Percentiles rank a stretch among this genome's conserved stretches.
These are phyloP conservation scores for Galerucella calmariensis DNA, from an alignment of 2,888 invertebrate genomes.

Conservation along the genomic window DNA sequence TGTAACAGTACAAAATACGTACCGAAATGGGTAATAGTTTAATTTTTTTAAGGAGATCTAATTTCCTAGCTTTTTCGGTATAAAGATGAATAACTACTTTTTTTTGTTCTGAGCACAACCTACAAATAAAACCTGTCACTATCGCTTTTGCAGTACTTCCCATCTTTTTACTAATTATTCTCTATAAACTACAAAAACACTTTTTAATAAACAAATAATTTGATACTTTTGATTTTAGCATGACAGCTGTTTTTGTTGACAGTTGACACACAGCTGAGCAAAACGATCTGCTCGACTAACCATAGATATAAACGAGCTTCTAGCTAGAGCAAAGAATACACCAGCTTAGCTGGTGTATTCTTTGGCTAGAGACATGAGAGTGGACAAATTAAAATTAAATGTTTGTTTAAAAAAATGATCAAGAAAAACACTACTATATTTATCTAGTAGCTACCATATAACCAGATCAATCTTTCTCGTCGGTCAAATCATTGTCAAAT, in stretches of 20 bases:
- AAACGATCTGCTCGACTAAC: no score
- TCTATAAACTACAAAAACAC: not conserved
- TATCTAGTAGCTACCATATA: no score
- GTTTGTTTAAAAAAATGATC: no score
- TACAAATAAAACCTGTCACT: conserved; percentile 85
- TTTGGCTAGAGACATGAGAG: no score
- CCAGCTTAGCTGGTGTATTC: no score
- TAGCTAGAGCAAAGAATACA: no score
- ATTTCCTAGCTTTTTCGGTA: conserved; percentile 80
- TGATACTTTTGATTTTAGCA: not conserved
- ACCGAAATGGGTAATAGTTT: conserved; percentile 85
- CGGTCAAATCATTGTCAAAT: no score
- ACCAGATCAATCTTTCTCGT: no score
- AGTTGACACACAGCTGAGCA: not conserved
- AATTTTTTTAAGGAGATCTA: conserved; percentile 82
- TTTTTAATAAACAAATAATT: not conserved
- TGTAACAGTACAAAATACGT: conserved; percentile 57
- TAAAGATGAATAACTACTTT: conserved; percentile 85
- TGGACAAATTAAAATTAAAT: no score
- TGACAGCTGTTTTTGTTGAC: not conserved
- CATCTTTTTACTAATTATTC: conserved; percentile 67
- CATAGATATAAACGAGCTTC: no score
- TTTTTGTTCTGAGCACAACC: conserved; percentile 88
- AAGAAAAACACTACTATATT: no score
- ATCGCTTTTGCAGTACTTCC: conserved; percentile 85